Evolutionary conservation across 2,888 invertebrate species (phyloP).

Genomic region (Perizoma flavofasciatum): DNA sequence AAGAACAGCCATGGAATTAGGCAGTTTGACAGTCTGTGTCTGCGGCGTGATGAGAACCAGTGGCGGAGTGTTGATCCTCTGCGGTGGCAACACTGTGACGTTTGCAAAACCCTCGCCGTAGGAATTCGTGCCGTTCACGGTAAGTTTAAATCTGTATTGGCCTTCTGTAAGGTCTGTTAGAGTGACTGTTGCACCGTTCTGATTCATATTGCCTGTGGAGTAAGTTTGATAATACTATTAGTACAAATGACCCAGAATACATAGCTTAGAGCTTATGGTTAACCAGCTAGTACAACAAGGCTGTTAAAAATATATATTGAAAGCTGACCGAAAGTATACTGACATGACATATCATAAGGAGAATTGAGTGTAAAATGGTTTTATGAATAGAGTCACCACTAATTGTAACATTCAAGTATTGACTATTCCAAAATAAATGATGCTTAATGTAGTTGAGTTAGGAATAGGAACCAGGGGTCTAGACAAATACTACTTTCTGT

Average conservation of each 20-base stretch:
- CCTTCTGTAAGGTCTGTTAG: slow-evolving; percentile 94
- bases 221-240: slow-evolving; percentile 4
- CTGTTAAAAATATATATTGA: no score
- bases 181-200: slow-evolving; percentile 92
- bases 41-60: slow-evolving; percentile 93
- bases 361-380: no score
- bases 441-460: no score
- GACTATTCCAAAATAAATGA: no score
- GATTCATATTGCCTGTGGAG: slow-evolving; percentile 88
- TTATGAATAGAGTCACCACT: no score
- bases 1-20: slow-evolving; percentile 94
- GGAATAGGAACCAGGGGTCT: no score
- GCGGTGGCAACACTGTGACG: slow-evolving; percentile 94
- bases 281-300: no score
- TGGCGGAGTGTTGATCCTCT: slow-evolving; percentile 92
- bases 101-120: slow-evolving; percentile 94
- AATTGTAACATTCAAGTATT: no score
- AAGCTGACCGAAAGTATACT: no score
- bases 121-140: slow-evolving; percentile 90
- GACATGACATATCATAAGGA: no score
- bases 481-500: no score
- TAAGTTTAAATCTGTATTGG: slow-evolving; percentile 92
- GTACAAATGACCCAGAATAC: neutral
- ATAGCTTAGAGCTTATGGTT: neutral
- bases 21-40: slow-evolving; percentile 93